Evolutionary conservation across 2,888 invertebrate species (phyloP).

Genomic region (Drosophila pegasa): DNA sequence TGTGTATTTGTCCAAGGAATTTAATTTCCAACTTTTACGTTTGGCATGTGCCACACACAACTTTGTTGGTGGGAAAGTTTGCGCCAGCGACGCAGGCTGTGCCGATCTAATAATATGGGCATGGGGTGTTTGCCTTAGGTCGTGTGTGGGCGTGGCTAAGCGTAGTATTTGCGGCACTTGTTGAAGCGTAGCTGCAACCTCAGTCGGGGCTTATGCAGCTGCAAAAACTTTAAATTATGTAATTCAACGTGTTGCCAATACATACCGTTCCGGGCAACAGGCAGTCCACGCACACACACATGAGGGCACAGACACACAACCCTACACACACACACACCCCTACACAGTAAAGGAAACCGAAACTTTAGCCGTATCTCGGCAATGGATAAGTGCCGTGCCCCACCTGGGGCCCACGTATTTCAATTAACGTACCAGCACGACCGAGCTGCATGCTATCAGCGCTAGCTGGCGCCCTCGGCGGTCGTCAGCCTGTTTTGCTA

Average conservation of each 20-base stretch:
- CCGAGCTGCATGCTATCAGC: slow-evolving; percentile 36
- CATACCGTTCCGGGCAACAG: slow-evolving; percentile 43
- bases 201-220: slow-evolving; percentile 65
- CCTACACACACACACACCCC: slow-evolving; percentile 12
- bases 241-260: slow-evolving; percentile 74
- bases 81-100: slow-evolving; percentile 37
- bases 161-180: slow-evolving; percentile 62
- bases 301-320: slow-evolving; percentile 1
- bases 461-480: slow-evolving; percentile 38
- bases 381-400: slow-evolving; percentile 46
- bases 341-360: slow-evolving; percentile 27
- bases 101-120: slow-evolving; percentile 64
- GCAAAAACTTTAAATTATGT: slow-evolving; percentile 76
- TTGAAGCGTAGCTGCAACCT: slow-evolving; percentile 65
- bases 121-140: background rate
- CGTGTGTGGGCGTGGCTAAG: slow-evolving; percentile 30
- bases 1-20: slow-evolving; percentile 65
- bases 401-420: slow-evolving; percentile 76
- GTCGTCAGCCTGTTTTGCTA: slow-evolving; percentile 25
- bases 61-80: slow-evolving; percentile 63
- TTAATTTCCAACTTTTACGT: slow-evolving; percentile 76
- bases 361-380: slow-evolving; percentile 34
- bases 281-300: slow-evolving; percentile 29
- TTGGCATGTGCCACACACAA: slow-evolving; percentile 66
- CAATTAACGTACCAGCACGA: slow-evolving; percentile 74